phyloP scores from a whole-genome alignment of 2,113 vertebrate genomes.

The Saguinus imperator region DNA sequence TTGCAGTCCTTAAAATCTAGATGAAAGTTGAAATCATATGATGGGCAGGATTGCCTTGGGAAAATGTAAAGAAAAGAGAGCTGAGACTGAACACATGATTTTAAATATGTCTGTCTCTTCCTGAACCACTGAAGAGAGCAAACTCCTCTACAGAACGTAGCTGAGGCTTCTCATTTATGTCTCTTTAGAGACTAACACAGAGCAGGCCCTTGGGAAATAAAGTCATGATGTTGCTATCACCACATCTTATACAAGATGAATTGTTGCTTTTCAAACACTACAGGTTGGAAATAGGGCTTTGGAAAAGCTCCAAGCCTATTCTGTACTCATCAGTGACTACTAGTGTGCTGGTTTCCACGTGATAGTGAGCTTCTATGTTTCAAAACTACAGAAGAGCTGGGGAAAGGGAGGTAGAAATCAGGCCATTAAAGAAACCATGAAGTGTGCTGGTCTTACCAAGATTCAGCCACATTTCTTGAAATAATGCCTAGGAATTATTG shows the following conservation, averaged over 20 bases:
- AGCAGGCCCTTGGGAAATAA: background rate
- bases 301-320: background rate
- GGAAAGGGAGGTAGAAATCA: background rate
- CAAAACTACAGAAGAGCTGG: background rate
- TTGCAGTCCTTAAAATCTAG: conserved; percentile 42
- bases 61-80: background rate
- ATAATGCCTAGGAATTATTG: background rate
- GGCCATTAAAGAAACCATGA: background rate
- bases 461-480: background rate
- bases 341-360: background rate
- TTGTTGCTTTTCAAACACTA: background rate
- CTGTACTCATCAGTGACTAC: background rate
- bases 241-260: background rate
- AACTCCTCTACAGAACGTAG: background rate
- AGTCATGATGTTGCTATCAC: background rate
- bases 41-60: background rate
- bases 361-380: background rate
- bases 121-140: background rate
- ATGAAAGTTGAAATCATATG: conserved; percentile 45
- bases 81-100: background rate
- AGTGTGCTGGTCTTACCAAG: background rate
- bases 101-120: background rate
- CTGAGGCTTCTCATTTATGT: background rate
- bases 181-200: background rate
- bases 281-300: background rate